Base-by-base conservation (phyloP, 2,797 vertebrate genomes). In the Nothura maculosa region DNA sequence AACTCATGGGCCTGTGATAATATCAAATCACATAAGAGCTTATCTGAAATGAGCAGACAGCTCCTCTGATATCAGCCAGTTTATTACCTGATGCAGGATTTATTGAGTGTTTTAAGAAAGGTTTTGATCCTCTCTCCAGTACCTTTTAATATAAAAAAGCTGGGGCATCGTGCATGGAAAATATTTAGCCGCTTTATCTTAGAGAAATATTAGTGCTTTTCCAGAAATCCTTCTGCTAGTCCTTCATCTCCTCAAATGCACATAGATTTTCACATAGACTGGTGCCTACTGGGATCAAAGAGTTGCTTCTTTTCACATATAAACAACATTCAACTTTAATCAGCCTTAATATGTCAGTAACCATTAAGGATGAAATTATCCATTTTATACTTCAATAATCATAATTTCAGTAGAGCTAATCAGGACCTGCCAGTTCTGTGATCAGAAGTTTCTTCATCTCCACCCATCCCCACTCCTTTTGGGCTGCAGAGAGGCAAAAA, bases 311-410 rank as follows among this genome's bases (percentile, higher is more conserved):
- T 96, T 94, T 86, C 64, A 81, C 80, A 80, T 63, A 67, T 78
- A 80, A 91, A 45, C 50, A 85, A 22, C 27, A 40, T 64, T 83
- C 77, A 86, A 14, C 36, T 87, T 90, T 70, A 86, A 92, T 94
- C 58, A 81, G 32, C 43, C 20, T 93, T 95, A 91, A 93, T 91
- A 72, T 61, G 12, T 87, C 80, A 54, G 64, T 91, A 89, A 67
- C 63, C 63, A 88, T 93, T 97, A 61, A 25, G 93, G 93, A 90
- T 93, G 84, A 95, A 97, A 90, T 69, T 64, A 82, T 77, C 40
- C 64, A 80, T 91, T 93, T 93, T 67, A 42, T 91, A 93, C 80
- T 92, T 96, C 90, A 93, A 88, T 97, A 93, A 90, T 77, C 83
- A 70, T 61, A 66, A 36, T 94, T 94, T 94, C 94, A 91, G 79